Percentiles rank a stretch among this genome's conserved stretches.
These are phyloP conservation scores for Mormyrus hasselquistii DNA, from an alignment of 2,797 vertebrate species.

Conservation along the genomic window DNA sequence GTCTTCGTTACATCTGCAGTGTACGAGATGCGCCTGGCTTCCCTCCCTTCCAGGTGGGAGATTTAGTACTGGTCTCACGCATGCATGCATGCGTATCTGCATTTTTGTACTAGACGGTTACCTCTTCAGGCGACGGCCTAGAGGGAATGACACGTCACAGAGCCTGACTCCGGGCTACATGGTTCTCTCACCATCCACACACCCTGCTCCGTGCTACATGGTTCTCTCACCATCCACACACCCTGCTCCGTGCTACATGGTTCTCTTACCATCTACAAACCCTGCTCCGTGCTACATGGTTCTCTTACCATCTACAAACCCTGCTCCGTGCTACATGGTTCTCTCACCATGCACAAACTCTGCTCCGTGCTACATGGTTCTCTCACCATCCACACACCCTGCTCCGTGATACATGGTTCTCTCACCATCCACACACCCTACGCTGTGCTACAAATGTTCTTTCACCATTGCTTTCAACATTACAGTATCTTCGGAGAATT, in stretches of 20 bases:
- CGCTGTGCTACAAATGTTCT: neutral
- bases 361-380: no score
- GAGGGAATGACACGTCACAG: neutral
- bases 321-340: no score
- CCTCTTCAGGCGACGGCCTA: neutral
- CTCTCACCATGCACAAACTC: no score
- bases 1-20: neutral
- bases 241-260: no score
- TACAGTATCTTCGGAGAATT: neutral
- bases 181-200: neutral
- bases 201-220: no score
- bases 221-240: no score
- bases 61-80: neutral
- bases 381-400: no score
- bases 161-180: neutral
- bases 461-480: neutral
- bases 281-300: no score
- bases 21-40: neutral
- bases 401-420: neutral
- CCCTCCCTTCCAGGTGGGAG: neutral
- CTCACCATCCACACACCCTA: no score
- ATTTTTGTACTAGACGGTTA: neutral
- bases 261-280: no score
- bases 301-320: no score
- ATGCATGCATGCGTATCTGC: neutral